Base-by-base conservation (phyloP, 2,888 invertebrate genomes). In the Epistrophella euchroma region DNA sequence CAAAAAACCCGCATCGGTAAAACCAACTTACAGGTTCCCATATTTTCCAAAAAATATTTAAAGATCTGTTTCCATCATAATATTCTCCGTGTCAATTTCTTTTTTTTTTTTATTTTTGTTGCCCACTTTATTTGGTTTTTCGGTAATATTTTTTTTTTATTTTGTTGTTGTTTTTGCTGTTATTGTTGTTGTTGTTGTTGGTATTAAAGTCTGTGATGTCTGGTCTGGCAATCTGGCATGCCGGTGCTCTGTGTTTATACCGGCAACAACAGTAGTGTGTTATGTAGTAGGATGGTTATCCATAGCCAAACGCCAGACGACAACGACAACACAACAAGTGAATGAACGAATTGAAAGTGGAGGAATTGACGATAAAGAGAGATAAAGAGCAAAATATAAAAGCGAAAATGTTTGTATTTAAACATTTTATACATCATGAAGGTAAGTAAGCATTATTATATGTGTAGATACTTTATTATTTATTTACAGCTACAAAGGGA, bases 341-440 rank as follows among this genome's bases (percentile, higher is more conserved):
- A 86, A 86, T 78, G 86, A 82, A 86, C n/a, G n/a, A n/a, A n/a
- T n/a, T 86, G 86, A 82, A 86, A 82, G 77, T 82, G 70, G 71
- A 78, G 71, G 82, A 86, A 85, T 76, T 64, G 62, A 32, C 37
- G 81, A 81, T 85, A 73, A 75, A 80, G 55, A 76, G 68, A 70
- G 19, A 52, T 47, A 68, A 71, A 72, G 58, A 76, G 55, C 56
- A 13, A 77, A 72, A 55, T 28, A 66, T 56, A 68, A 77, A 56
- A 68, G 70, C 28, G 75, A 85, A 85, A 81, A 64, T 68, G 72
- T 74, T 79, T 74, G 70, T 80, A 58, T 81, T 68, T 47, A 85
- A 62, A 68, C 83, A 70, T 74, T 70, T 66, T 74, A 74, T 68
- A 74, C 74, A 52, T 55, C 15, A 35, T 43, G 37, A 55, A 47